Percentiles rank a stretch among this genome's conserved stretches.
phyloP scores from a whole-genome alignment of 2,797 vertebrate species.

The Pelochelys cantorii region DNA sequence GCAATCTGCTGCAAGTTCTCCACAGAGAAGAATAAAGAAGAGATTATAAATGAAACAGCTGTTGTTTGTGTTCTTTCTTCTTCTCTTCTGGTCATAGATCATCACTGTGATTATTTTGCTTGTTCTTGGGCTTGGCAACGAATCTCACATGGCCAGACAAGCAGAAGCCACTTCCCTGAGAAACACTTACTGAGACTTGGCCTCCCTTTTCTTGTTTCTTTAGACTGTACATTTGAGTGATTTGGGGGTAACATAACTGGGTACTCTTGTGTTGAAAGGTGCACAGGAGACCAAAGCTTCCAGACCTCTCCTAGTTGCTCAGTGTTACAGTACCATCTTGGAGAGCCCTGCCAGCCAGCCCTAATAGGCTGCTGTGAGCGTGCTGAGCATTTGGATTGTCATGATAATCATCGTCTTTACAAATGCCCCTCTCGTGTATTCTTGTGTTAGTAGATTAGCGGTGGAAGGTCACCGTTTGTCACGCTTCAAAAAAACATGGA shows the following conservation, averaged over 20 bases:
- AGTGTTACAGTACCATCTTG: neutral
- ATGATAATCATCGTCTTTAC: neutral
- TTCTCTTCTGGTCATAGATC: neutral
- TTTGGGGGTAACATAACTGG: neutral
- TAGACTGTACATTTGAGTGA: neutral
- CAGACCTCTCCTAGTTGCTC: neutral
- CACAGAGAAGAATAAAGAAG: neutral
- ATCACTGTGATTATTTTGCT: neutral
- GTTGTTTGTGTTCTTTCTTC: neutral
- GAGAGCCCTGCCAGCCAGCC: neutral
- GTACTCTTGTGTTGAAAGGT: neutral
- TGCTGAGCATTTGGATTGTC: neutral
- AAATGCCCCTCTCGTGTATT: fast-evolving
- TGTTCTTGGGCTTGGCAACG: neutral
- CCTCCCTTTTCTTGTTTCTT: neutral
- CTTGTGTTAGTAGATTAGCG: neutral
- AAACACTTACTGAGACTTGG: neutral
- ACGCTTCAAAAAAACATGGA: fast-evolving
- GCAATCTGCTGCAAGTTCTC: neutral
- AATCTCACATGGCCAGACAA: neutral
- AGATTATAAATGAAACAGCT: neutral
- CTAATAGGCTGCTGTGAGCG: neutral
- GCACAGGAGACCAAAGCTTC: neutral
- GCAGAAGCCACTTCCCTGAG: neutral
- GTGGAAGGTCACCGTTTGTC: neutral